Percentiles rank a stretch among this genome's conserved stretches.
Evolutionary conservation across 2,888 invertebrate species (phyloP).

Genomic region (Chymomyza amoena): DNA sequence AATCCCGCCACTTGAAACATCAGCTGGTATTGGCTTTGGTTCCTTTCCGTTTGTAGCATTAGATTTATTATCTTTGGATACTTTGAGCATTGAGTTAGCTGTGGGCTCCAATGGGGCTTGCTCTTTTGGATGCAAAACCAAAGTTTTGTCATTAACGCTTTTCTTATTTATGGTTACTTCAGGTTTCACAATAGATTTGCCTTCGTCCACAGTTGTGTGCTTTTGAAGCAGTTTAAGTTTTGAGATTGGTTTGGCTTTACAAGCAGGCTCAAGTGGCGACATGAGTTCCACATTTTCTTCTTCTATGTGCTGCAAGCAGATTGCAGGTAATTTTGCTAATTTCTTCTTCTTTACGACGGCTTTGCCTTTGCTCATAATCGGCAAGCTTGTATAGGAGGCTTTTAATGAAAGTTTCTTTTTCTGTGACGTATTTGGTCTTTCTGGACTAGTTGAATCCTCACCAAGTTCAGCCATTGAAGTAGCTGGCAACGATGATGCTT

Average conservation of each 20-base stretch:
- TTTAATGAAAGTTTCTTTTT: background rate
- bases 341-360: background rate
- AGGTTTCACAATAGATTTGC: background rate
- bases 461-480: background rate
- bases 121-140: too few species aligned
- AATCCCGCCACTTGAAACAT: too few species aligned
- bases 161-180: background rate
- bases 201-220: background rate
- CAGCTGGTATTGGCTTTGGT: background rate
- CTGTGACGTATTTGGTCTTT: background rate
- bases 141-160: background rate
- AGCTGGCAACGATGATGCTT: background rate
- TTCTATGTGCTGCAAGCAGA: background rate
- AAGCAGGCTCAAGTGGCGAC: too few species aligned
- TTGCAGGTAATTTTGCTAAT: background rate
- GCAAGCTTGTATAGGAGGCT: background rate
- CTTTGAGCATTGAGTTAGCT: background rate
- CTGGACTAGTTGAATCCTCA: background rate
- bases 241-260: too few species aligned
- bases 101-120: background rate
- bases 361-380: background rate
- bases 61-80: background rate
- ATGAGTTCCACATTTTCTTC: background rate
- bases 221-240: background rate
- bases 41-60: background rate